A percentile compares a stretch with the other conserved stretches of the same genome.
Conservation (phyloP, 2,113 vertebrate species). For the Martes martes region DNA sequence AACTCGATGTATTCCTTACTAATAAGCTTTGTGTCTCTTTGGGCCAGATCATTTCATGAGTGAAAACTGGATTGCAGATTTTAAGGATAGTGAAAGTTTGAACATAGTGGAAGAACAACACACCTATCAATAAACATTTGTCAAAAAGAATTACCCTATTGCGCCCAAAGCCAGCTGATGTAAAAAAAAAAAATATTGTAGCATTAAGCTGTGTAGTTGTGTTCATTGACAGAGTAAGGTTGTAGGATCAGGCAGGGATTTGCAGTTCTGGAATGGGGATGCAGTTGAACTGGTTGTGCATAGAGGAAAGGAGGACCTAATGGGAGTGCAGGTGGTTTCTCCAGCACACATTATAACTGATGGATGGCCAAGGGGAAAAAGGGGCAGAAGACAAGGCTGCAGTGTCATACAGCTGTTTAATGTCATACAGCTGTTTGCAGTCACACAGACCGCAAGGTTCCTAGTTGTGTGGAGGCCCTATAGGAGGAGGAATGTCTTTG, state of each 20-base stretch:
- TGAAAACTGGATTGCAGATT: background rate
- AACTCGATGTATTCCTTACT: background rate
- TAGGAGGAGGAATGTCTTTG: background rate
- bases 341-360: too few relatives aligned
- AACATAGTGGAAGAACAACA: background rate
- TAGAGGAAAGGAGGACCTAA: background rate
- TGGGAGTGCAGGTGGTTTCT: background rate
- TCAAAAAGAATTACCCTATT: background rate
- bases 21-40: background rate
- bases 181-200: background rate
- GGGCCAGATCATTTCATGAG: background rate
- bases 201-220: background rate
- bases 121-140: background rate
- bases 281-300: background rate
- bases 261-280: background rate
- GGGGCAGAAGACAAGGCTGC: background rate
- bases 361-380: too few relatives aligned
- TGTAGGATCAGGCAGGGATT: background rate
- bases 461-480: background rate
- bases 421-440: background rate
- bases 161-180: background rate
- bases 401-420: background rate
- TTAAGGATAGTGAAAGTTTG: background rate
- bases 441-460: background rate
- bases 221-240: background rate